A percentile compares a stretch with the other conserved stretches of the same genome.
Evolutionary conservation across 2,113 vertebrate genomes (phyloP).

Genomic region (Lepidothrix coronata): DNA sequence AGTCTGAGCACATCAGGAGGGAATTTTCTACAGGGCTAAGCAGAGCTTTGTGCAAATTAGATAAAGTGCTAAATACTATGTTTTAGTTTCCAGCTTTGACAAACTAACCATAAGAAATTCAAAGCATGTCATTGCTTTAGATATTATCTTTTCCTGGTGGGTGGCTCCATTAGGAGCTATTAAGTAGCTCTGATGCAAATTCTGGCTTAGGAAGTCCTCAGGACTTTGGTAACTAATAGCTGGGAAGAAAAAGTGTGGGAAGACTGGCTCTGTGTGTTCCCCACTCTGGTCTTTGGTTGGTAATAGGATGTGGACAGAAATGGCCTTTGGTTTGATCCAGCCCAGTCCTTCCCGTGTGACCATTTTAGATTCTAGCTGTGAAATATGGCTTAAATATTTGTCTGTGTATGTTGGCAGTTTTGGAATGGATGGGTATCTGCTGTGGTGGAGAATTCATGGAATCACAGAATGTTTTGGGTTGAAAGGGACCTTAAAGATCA

Average conservation of each 20-base stretch:
- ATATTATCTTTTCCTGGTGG: neutral
- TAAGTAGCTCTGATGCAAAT: neutral
- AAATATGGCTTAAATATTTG: neutral
- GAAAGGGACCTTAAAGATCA: neutral
- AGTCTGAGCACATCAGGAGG: neutral
- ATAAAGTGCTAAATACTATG: neutral
- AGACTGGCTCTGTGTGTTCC: neutral
- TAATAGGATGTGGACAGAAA: neutral
- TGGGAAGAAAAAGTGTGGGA: neutral
- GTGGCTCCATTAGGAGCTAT: neutral
- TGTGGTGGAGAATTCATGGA: neutral
- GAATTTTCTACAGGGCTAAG: neutral
- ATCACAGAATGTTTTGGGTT: neutral
- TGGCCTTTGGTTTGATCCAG: neutral
- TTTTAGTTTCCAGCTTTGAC: neutral
- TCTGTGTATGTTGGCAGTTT: neutral
- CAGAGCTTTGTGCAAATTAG: neutral
- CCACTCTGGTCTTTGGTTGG: neutral
- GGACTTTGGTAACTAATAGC: neutral
- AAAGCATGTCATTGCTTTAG: neutral
- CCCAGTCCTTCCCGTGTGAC: neutral
- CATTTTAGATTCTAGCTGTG: neutral
- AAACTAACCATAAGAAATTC: neutral
- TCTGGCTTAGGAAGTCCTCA: neutral
- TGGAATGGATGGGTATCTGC: neutral